Conservation (phyloP, 1,140 invertebrate genomes). For the Phortica variegata region DNA sequence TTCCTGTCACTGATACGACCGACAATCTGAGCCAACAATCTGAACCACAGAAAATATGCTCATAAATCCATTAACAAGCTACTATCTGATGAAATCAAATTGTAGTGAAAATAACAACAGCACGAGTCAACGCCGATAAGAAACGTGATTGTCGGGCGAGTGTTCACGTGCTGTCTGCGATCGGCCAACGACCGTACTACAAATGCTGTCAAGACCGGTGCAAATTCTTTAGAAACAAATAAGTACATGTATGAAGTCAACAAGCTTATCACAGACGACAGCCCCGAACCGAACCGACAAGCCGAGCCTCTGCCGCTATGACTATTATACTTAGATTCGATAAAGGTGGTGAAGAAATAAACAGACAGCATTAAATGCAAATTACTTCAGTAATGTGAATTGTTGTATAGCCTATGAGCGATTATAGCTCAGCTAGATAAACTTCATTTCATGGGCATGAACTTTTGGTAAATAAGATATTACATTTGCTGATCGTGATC, state of each 20-base stretch:
- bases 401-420: no score
- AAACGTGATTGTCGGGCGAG: not conserved
- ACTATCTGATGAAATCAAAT: no score
- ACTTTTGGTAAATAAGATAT: no score
- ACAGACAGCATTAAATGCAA: no score
- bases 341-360: no score
- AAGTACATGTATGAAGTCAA: not conserved
- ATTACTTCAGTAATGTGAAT: no score
- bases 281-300: not conserved
- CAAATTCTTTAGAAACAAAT: not conserved
- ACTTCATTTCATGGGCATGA: no score
- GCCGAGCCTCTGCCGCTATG: not conserved
- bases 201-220: not conserved
- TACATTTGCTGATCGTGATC: no score
- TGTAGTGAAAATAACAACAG: not conserved
- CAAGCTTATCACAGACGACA: not conserved
- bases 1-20: not conserved
- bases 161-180: not conserved
- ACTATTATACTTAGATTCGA: not conserved
- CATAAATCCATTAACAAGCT: no score
- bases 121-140: not conserved
- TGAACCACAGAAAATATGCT: not conserved
- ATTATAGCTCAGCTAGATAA: no score
- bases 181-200: not conserved
- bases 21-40: not conserved